These are phyloP conservation scores for Gonocerus acuteangulatus DNA, from an alignment of 2,888 invertebrate species.

Conservation along the genomic window DNA sequence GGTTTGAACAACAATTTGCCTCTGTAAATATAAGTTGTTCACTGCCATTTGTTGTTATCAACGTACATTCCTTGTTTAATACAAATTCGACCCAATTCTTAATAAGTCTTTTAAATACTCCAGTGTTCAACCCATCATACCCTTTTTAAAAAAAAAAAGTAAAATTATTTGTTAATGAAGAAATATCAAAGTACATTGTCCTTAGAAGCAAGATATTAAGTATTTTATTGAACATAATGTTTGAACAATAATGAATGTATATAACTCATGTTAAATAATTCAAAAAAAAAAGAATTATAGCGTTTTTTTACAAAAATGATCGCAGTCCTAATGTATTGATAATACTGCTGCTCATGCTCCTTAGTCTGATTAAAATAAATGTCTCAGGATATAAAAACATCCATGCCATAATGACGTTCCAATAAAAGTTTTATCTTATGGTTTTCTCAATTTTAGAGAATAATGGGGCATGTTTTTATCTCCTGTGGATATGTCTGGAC, in stretches of 20 bases:
- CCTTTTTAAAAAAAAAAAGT: slow-evolving; percentile 9
- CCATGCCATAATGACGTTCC: slow-evolving; percentile 1
- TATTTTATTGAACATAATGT: slow-evolving; percentile 22
- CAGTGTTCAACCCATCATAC: slow-evolving; percentile 15
- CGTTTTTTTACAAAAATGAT: slow-evolving; percentile 20
- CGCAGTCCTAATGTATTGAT: slow-evolving; percentile 7
- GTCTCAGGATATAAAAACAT: slow-evolving; percentile 14
- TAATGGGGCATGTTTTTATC: slow-evolving; percentile 11
- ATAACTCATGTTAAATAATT: slow-evolving; percentile 20
- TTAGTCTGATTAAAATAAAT: slow-evolving; percentile 16
- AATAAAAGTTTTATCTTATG: neutral
- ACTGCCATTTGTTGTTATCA: slow-evolving; percentile 35
- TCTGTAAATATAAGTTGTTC: slow-evolving; percentile 35
- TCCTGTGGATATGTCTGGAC: neutral
- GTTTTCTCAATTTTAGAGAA: neutral
- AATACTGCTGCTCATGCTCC: slow-evolving; percentile 19
- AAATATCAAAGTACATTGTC: slow-evolving; percentile 21
- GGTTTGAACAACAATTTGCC: slow-evolving; percentile 33
- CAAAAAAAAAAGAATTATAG: slow-evolving; percentile 3
- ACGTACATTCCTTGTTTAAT: slow-evolving; percentile 22
- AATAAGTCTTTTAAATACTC: slow-evolving; percentile 19
- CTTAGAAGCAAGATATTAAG: slow-evolving; percentile 13
- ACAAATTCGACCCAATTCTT: slow-evolving; percentile 17
- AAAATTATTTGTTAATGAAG: neutral
- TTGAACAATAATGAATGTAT: slow-evolving; percentile 26